Base-by-base conservation (phyloP, 2,888 invertebrate genomes). In the Chrysodeixis includens region DNA sequence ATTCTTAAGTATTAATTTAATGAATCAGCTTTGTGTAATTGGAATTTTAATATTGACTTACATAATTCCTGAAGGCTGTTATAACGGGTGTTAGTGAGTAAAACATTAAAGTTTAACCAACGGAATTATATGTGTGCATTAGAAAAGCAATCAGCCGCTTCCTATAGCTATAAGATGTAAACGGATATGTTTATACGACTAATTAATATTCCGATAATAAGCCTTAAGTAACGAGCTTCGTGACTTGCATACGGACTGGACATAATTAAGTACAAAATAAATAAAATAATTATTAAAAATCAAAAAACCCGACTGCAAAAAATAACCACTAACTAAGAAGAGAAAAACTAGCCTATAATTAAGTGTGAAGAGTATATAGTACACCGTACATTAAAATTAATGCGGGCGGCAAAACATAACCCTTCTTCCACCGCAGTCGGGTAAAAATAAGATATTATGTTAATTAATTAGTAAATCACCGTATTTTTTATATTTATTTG, bases 71-170 rank as follows among this genome's bases (percentile, higher is more conserved):
- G 1, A 35, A n/a, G n/a, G 5, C 40, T n/a, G 40, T 5, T n/a
- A n/a, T 40, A 5, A 5, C 1, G 5, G 14, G n/a, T 40, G n/a
- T 4, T 5, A 2, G 16, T 46, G 9, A 1, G 18, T 49, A 49
- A 49, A 20, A 49, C 20, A 49, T 49, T 20, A 49, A 49, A 20
- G 20, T 49, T 20, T 18, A 49, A 20, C 20, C 46, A 49, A 49
- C 46, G 20, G 20, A 49, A 49, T 49, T 10, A 49, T 20, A n/a
- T n/a, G n/a, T 40, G n/a, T 40, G 40, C n/a, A 40, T 40, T n/a
- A 40, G 40, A 40, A n/a, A 40, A 49, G 18, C 46, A 49, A 49
- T 49, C 46, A 49, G 9, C 46, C 18, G 46, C 20, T 49, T 49
- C 46, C 18, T 49, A 49, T 20, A 49, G 10, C 20, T 18, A 49